phyloP scores from a whole-genome alignment of 2,888 invertebrate species.

The Cosmopolites sordidus region DNA sequence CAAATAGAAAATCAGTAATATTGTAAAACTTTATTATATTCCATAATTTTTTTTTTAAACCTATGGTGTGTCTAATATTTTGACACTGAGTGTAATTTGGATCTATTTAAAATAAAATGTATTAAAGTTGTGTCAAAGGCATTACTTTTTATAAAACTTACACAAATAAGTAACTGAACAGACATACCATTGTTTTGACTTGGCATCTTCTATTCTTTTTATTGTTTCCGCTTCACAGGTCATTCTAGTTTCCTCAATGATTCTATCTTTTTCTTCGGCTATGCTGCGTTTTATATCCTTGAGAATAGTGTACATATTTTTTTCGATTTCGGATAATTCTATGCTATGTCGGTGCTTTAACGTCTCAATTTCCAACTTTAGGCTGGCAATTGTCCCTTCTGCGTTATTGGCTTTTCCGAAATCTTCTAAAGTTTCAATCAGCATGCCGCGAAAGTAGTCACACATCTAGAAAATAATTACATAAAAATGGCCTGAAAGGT shows the following conservation, averaged over 20 bases:
- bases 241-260: slow-evolving; percentile 61
- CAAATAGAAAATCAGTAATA: no score
- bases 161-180: no score
- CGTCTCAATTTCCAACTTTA: slow-evolving; percentile 68
- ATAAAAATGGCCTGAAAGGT: background rate
- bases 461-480: slow-evolving; percentile 51
- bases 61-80: no score
- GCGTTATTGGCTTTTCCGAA: slow-evolving; percentile 54
- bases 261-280: slow-evolving; percentile 58
- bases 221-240: slow-evolving; percentile 67
- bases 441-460: slow-evolving; percentile 65
- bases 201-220: slow-evolving; percentile 70
- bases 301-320: slow-evolving; percentile 43
- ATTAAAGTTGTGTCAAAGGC: no score
- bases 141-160: no score
- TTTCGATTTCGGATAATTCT: slow-evolving; percentile 61
- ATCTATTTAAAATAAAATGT: no score
- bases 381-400: slow-evolving; percentile 57
- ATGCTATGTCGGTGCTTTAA: slow-evolving; percentile 68
- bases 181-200: slow-evolving; percentile 85
- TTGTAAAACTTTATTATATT: no score
- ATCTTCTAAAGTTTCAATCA: slow-evolving; percentile 65
- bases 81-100: no score
- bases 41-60: no score
- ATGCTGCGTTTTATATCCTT: slow-evolving; percentile 45